phyloP scores from a whole-genome alignment of 1,140 invertebrate species.

The Achatina immaculata region DNA sequence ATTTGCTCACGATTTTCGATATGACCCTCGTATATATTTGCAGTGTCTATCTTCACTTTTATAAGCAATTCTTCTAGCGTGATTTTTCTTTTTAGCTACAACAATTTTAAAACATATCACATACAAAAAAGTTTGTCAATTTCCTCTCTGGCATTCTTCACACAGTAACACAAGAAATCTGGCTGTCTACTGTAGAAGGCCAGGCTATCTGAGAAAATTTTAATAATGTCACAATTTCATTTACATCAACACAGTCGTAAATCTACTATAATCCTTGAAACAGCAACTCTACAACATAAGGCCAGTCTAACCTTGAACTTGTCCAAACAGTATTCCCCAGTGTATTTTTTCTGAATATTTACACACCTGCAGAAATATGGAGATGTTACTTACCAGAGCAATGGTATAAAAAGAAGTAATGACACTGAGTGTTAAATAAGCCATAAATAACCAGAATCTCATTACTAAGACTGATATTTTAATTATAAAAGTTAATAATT shows the following conservation, averaged over 20 bases:
- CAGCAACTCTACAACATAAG: background rate
- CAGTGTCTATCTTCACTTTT: too few species aligned
- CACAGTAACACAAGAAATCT: too few species aligned
- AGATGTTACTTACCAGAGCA: too few species aligned
- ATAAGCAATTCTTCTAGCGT: too few species aligned
- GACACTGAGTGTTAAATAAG: background rate
- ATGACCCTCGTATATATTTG: too few species aligned
- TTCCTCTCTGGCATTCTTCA: too few species aligned
- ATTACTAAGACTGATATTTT: background rate
- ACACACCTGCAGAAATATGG: constrained; percentile 32
- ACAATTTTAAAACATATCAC: too few species aligned
- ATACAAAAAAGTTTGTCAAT: too few species aligned
- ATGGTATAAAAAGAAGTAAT: background rate
- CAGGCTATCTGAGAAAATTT: too few species aligned
- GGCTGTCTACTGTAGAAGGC: too few species aligned
- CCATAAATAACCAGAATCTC: background rate
- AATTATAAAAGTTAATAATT: background rate
- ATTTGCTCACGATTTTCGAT: too few species aligned
- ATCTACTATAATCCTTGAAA: background rate
- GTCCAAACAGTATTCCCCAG: constrained; percentile 34
- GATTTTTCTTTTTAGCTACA: too few species aligned
- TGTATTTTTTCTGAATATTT: constrained; percentile 27
- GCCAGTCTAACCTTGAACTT: constrained; percentile 23
- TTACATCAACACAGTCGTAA: background rate
- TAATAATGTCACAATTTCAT: background rate